Conservation (phyloP, 2,888 invertebrate species). For the Caenorhabditis plicata region DNA sequence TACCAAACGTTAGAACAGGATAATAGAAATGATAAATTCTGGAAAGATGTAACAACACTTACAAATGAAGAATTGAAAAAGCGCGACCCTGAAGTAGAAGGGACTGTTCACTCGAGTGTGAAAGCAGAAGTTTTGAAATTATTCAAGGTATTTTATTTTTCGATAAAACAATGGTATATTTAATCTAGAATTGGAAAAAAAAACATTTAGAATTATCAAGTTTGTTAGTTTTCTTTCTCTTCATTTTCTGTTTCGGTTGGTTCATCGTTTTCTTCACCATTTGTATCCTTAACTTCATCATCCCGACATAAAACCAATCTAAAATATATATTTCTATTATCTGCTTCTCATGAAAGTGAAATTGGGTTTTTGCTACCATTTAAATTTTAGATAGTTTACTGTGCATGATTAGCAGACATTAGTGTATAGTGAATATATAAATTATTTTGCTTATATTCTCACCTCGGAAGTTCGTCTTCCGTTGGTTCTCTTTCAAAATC, state of each 20-base stretch:
- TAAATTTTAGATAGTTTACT: no score
- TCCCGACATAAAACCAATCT: constrained; percentile 18
- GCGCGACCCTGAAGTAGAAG: constrained; percentile 6
- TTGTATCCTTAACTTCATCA: constrained; percentile 2
- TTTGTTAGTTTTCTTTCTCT: no score
- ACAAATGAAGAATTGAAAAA: constrained; percentile 32
- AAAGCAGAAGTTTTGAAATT: constrained; percentile 84
- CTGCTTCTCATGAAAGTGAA: background rate
- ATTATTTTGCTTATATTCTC: background rate
- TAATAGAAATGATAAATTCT: constrained; percentile 84
- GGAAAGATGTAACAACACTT: constrained; percentile 89
- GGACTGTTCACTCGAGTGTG: constrained; percentile 87
- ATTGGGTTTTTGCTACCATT: no score
- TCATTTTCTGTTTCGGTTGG: constrained; percentile 72
- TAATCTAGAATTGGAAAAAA: no score
- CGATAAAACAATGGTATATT: background rate
- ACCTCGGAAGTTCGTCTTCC: constrained; percentile 48
- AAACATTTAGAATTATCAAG: no score
- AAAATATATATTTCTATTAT: background rate
- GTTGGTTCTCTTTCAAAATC: constrained; percentile 56
- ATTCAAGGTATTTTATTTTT: constrained; percentile 73
- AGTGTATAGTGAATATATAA: background rate
- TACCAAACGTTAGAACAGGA: constrained; percentile 85
- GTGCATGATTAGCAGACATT: no score
- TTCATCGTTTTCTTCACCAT: constrained; percentile 2